Conservation (phyloP, 2,888 invertebrate species). For the Conus canariensis region DNA sequence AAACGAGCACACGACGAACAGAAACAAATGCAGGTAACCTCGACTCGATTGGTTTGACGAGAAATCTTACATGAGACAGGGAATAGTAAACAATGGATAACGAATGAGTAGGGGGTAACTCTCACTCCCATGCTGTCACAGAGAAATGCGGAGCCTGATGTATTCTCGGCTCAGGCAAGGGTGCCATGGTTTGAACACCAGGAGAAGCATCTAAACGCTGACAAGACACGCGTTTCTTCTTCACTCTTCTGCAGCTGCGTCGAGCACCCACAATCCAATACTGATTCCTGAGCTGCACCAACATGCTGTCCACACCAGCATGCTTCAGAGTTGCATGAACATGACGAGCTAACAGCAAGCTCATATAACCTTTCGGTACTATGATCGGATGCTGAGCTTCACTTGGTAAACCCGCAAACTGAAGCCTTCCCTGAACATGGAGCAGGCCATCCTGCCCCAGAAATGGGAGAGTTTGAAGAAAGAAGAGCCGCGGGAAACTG, state of each 20-base stretch:
- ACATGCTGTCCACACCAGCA: not conserved
- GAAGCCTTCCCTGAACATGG: not conserved
- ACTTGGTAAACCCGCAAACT: not conserved
- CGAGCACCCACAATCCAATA: not conserved
- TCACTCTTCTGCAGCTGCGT: not conserved
- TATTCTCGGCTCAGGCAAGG: not conserved
- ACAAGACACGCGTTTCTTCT: not conserved
- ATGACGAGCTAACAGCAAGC: not conserved
- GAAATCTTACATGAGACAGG: too few relatives aligned
- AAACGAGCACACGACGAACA: too few relatives aligned
- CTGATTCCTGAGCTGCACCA: not conserved
- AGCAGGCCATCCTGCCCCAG: not conserved
- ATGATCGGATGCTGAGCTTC: slow-evolving; percentile 17
- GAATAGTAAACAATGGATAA: too few relatives aligned
- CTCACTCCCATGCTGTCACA: not conserved
- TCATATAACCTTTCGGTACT: not conserved
- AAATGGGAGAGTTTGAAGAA: not conserved
- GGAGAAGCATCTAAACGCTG: not conserved
- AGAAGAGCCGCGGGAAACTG: not conserved
- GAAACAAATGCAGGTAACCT: too few relatives aligned
- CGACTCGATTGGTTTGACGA: too few relatives aligned
- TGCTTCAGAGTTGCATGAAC: slow-evolving; percentile 7
- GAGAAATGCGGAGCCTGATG: not conserved
- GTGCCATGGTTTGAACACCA: not conserved
- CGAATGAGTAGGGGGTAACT: too few relatives aligned